Base-by-base conservation (phyloP, 2,888 invertebrate species). In the Luperina testacea region DNA sequence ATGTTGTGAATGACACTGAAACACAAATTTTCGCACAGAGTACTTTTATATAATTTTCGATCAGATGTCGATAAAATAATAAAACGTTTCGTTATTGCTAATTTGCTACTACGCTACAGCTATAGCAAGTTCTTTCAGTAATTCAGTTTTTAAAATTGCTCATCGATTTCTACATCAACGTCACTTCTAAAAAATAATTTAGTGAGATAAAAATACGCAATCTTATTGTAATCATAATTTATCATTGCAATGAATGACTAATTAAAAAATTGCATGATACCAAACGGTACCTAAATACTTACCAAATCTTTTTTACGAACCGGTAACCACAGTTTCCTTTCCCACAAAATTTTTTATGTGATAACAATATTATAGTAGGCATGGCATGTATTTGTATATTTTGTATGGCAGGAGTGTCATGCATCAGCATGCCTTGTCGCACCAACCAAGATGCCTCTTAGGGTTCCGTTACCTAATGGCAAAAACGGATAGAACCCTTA, bases 281-380 rank as follows among this genome's bases (percentile, higher is more conserved):
- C 24, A 38, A 8, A 42, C 20, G 11, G 20, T 32, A 42, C 42
- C 42, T 45, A 45, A 0, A 1, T 45, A 48, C 45, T 45, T 48
- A 65, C 7, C 9, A 68, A 68, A 11, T 11, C 3, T 11, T 27
- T 68, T 69, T 45, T 42, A 7, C 5, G 32, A 51, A 76, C 61
- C 80, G 38, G 48, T 32, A 85, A 85, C 88, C 88, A 64, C 85
- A 77, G 17, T 87, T 77, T 86, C 88, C 88, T 53, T 86, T 75
- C 82, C 63, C 82, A 87, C 72, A 53, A 63, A 20, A 15, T 59
- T 73, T 45, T 32, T 17, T 32, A 57, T 61, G 38, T 32, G 15
- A 5, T 48, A 15, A 5, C 48, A 48, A 48, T 45, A 45, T 5
- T 38, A 38, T 5, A 38, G 11, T 45, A 45, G 11, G 45, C 45